Conservation (phyloP, 2,797 vertebrate species). For the Sternarchorhynchus goeldii region DNA sequence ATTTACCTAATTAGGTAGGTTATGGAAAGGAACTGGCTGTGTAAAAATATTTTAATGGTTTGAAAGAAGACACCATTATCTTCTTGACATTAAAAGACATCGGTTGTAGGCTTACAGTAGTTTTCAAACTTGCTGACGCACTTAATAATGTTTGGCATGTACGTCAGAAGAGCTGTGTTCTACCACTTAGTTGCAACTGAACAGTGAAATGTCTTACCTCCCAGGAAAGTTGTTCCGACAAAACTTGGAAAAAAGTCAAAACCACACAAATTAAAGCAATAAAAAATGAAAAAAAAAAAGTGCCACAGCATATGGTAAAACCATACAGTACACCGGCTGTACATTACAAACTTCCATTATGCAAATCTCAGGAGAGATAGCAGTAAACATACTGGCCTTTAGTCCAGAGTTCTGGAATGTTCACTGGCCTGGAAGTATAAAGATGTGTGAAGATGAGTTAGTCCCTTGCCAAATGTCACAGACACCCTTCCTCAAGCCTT, state of each 20-base stretch:
- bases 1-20: slow-evolving; percentile 44
- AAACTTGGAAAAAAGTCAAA: neutral
- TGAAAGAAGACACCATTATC: slow-evolving; percentile 47
- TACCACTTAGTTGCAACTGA: too few relatives aligned
- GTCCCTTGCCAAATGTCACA: slow-evolving; percentile 30
- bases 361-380: slow-evolving; percentile 17
- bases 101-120: neutral
- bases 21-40: slow-evolving; percentile 23
- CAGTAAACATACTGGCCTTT: slow-evolving; percentile 34
- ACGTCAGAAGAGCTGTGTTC: neutral
- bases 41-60: slow-evolving; percentile 58
- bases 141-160: neutral
- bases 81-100: slow-evolving; percentile 13
- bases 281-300: too few relatives aligned
- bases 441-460: slow-evolving; percentile 33
- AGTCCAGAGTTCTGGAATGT: slow-evolving; percentile 27
- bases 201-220: too few relatives aligned
- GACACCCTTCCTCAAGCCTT: slow-evolving; percentile 18
- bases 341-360: slow-evolving; percentile 34
- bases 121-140: slow-evolving; percentile 3
- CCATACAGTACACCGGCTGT: slow-evolving; percentile 24
- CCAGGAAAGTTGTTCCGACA: neutral
- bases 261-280: too few relatives aligned
- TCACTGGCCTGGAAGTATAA: slow-evolving; percentile 12
- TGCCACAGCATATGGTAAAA: too few relatives aligned